Evolutionary conservation across 2,888 invertebrate species (phyloP), one percentile per base, ranked within the genome.

Genomic region (Synergus umbraculus): DNA sequence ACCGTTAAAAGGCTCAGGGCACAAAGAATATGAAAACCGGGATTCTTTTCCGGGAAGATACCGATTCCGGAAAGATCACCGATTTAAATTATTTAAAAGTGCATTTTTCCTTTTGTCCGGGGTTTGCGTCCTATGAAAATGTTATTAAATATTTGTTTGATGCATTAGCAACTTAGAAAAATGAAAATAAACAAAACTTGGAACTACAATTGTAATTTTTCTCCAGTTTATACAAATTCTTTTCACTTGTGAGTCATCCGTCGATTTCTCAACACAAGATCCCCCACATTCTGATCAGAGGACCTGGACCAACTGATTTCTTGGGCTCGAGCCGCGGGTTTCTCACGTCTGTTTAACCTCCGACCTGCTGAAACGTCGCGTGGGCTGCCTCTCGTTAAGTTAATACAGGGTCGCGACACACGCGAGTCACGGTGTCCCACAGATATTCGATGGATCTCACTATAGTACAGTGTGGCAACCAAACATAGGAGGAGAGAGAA

Each of bases 341-440:
- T 90, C 91, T 89, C 91, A 90, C 89, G 90, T 89, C 88, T 88
- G 87, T 81, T 90, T 90, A 90, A 90, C 90, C 90, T 87, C 80
- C 86, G 88, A 89, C 88, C 89, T 86, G 82, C 85, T 84, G 87
- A 88, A 89, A 81, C 83, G 88, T 89, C 89, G 90, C 90, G 91
- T 91, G 90, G 90, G 90, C 87, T 86, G 89, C 86, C 86, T 87
- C 88, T 90, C 88, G 89, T 90, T 89, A 88, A 88, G 86, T 87
- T 89, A 89, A 89, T 90, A 86, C 87, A 86, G 82, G 84, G 85
- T 85, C 86, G 87, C 86, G 88, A 89, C 88, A 87, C 82, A 83
- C 84, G 79, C 77, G 80, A 64, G 67, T 78, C 82, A 65, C 81
- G 77, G 63, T 64, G 46, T 63, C 77, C 73, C 54, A 73, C 49